Base-by-base conservation (phyloP, 2,113 vertebrate genomes). In the Ceyx cyanopectus region DNA sequence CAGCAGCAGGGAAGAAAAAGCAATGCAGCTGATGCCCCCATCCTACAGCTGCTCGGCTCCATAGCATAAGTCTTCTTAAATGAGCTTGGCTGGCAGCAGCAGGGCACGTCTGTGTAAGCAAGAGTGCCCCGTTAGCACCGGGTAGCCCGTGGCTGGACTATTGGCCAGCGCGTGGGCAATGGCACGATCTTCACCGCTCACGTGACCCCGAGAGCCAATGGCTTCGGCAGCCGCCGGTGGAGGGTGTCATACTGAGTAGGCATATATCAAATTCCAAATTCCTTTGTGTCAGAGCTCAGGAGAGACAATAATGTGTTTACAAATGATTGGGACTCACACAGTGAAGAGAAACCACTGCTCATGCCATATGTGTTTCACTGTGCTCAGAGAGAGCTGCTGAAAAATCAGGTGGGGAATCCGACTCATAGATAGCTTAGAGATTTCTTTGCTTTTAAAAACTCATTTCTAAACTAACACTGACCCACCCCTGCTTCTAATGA, bases 261-360 rank as follows among this genome's bases (percentile, higher is more conserved):
- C 60, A 70, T 90, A 87, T 74, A 91, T 58, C 76, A 81, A 90
- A 78, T 92, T 96, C 96, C 93, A 89, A 93, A 94, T 95, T 94
- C 94, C 89, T 97, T 96, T 89, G 94, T 91, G 92, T 94, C 94
- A 90, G 87, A 94, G 91, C 91, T 91, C 80, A 95, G 82, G 82
- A 95, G 89, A 85, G 90, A 93, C 87, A 92, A 87, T 93, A 88
- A 77, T n/a, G 48, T 95, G 91, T 96, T 96, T 96, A 94, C 94
- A 97, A 93, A 95, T 94, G 48, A 40, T 85, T 90, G 90, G 87
- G 72, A 92, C 53, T 82, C 79, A 87, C 57, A 84, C 61, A 79
- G 92, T 60, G 69, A 58, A 51, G 76, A 87, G 70, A 92, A 91
- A 82, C 83, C 92, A 92, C 85, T 65, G 83, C 69, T 92, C 76